Conservation (phyloP, 1,140 invertebrate species). For the Babylonia areolata region DNA sequence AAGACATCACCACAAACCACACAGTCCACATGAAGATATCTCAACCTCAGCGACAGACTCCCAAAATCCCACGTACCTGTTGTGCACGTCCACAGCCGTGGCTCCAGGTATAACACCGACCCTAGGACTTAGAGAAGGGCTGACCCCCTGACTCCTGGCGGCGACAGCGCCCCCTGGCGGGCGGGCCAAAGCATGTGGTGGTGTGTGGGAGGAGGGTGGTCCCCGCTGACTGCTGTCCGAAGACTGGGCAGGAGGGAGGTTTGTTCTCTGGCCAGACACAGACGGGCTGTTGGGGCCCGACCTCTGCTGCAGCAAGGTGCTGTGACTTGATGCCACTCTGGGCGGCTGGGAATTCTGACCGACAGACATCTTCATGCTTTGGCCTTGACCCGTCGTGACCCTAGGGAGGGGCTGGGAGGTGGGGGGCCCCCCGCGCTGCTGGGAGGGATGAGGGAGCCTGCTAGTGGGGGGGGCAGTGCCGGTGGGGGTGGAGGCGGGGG, state of each 20-base stretch:
- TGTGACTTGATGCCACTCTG: not conserved
- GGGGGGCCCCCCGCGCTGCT: not conserved
- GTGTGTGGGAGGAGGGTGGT: too few species aligned
- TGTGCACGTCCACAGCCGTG: too few species aligned
- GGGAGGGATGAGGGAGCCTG: not conserved
- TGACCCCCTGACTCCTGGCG: too few species aligned
- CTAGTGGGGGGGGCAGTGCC: not conserved
- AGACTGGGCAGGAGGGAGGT: not conserved
- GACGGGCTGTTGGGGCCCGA: not conserved
- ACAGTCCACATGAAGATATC: too few species aligned
- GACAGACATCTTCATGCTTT: not conserved
- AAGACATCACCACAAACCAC: too few species aligned
- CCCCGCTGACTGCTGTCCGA: not conserved
- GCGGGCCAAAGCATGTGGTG: too few species aligned
- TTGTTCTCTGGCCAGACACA: not conserved
- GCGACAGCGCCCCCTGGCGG: too few species aligned
- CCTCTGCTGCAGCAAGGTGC: not conserved
- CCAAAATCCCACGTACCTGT: too few species aligned
- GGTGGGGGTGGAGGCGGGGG: not conserved
- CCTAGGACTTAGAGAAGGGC: too few species aligned
- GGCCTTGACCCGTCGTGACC: not conserved
- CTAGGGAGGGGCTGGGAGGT: not conserved
- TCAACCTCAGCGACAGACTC: too few species aligned
- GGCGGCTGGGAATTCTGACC: not conserved
- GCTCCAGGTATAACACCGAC: too few species aligned